These are phyloP conservation scores for Barnardius zonarius DNA, from an alignment of 2,113 vertebrate species.

Conservation along the genomic window DNA sequence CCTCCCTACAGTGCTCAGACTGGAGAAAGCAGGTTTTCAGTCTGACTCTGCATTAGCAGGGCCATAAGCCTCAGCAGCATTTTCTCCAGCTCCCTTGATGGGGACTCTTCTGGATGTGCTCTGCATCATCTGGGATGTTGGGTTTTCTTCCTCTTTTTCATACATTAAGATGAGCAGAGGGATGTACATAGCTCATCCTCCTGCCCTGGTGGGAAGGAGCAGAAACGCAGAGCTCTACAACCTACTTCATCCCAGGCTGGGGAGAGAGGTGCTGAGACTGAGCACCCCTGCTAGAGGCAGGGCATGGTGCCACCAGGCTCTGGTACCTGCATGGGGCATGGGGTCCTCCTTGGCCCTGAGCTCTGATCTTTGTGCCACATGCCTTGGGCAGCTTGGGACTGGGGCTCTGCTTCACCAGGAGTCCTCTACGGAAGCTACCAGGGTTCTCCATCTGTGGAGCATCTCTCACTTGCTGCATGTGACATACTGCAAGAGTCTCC, in stretches of 20 bases:
- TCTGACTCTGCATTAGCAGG: background rate
- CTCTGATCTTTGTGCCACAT: background rate
- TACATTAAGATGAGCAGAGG: background rate
- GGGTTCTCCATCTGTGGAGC: background rate
- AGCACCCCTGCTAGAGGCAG: background rate
- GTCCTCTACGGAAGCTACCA: background rate
- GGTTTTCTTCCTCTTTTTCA: background rate
- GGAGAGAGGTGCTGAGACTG: rapidly evolving
- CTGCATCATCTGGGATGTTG: background rate
- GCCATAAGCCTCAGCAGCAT: background rate
- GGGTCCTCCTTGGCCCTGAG: background rate
- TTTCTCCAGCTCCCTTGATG: background rate
- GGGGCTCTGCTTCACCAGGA: background rate
- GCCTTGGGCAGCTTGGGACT: rapidly evolving
- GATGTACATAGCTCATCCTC: background rate
- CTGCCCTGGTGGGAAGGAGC: background rate
- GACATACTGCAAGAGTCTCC: background rate
- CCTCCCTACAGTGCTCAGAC: background rate
- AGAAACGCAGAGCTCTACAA: background rate
- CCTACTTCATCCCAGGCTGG: rapidly evolving
- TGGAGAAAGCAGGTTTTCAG: background rate
- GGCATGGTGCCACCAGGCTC: background rate
- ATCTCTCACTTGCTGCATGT: background rate
- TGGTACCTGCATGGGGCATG: background rate
- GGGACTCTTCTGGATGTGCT: background rate